Evolutionary conservation across 1,140 invertebrate genomes (phyloP).

Genomic region (Bombus confusus): DNA sequence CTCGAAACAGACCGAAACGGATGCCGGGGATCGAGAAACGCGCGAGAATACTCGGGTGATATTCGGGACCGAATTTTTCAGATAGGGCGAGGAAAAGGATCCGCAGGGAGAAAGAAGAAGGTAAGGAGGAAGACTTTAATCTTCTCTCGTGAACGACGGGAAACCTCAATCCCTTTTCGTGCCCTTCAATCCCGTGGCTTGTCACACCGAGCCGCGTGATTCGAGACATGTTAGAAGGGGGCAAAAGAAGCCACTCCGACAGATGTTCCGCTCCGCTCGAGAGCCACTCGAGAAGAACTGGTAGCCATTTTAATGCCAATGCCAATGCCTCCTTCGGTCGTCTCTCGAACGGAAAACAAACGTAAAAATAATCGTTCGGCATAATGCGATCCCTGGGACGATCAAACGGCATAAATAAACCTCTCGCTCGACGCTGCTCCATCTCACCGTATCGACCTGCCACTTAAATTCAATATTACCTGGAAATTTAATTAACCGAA

Average conservation of each 20-base stretch:
- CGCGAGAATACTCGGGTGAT: constrained; percentile 28
- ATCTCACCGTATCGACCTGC: background rate
- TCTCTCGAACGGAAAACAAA: constrained; percentile 49
- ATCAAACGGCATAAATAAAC: constrained; percentile 34
- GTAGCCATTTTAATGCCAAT: constrained; percentile 62
- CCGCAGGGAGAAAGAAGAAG: background rate
- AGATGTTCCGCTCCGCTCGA: constrained; percentile 64
- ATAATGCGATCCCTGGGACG: constrained; percentile 26
- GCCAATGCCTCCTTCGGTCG: constrained; percentile 21
- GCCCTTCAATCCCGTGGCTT: constrained; percentile 61
- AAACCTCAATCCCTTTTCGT: constrained; percentile 63
- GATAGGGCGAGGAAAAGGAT: constrained; percentile 15
- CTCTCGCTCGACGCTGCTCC: background rate
- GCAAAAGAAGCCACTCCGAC: constrained; percentile 65
- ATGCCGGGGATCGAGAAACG: constrained; percentile 6
- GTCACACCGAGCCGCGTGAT: constrained; percentile 54
- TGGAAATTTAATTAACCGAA: constrained; percentile 29
- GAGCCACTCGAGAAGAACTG: constrained; percentile 64
- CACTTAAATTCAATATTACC: constrained; percentile 1
- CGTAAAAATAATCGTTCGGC: constrained; percentile 59
- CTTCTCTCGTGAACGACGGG: constrained; percentile 52
- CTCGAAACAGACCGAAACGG: background rate
- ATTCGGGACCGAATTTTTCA: constrained; percentile 46
- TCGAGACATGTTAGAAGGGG: constrained; percentile 43
- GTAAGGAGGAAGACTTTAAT: constrained; percentile 51